A percentile compares a stretch with the other conserved stretches of the same genome.
phyloP scores from a whole-genome alignment of 2,888 invertebrate species.

The Rhagophthalmus giganteus region DNA sequence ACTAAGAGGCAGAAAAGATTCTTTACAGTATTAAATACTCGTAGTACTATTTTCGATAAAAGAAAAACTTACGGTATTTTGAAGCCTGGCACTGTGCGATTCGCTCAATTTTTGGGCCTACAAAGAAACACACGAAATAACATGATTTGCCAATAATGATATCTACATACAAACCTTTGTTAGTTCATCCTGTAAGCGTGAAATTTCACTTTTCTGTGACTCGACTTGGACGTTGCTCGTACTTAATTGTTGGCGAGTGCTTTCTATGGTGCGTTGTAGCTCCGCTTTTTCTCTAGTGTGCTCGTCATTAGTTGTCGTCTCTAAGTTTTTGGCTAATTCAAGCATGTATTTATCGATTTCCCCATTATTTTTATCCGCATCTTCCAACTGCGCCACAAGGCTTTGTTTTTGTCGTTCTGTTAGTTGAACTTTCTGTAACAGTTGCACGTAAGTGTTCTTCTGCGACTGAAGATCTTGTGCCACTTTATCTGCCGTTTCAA shows the following conservation, averaged over 20 bases:
- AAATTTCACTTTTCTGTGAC: constrained; percentile 28
- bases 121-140: no score
- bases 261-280: constrained; percentile 33
- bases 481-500: constrained; percentile 29
- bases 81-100: no score
- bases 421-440: constrained; percentile 35
- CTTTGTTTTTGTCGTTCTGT: constrained; percentile 48
- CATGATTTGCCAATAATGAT: no score
- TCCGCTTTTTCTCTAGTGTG: constrained; percentile 28
- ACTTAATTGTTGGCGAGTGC: constrained; percentile 17
- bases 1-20: no score
- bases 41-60: no score
- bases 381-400: constrained; percentile 48
- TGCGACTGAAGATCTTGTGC: constrained; percentile 34
- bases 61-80: no score
- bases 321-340: constrained; percentile 32
- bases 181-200: constrained; percentile 30
- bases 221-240: constrained; percentile 36
- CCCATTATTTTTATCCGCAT: constrained; percentile 23
- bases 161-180: constrained; percentile 26
- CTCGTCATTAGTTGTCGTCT: constrained; percentile 26
- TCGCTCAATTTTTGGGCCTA: no score
- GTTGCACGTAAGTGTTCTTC: constrained; percentile 32
- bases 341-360: constrained; percentile 33
- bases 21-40: no score